phyloP scores from a whole-genome alignment of 2,888 invertebrate species.

The Oscheius sp. region DNA sequence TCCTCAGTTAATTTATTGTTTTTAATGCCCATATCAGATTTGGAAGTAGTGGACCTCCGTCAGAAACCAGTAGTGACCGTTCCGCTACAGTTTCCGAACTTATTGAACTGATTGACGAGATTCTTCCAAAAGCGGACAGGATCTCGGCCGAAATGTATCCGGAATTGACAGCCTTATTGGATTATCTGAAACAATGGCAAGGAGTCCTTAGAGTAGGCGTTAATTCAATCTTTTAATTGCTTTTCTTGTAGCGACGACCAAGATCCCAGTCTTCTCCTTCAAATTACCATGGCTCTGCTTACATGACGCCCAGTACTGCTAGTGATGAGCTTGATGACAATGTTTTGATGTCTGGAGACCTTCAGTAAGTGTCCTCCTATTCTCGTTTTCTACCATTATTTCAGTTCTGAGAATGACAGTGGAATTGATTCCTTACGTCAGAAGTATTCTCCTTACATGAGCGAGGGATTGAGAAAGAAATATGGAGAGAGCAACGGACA shows the following conservation, averaged over 20 bases:
- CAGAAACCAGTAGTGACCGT: conserved; percentile 31
- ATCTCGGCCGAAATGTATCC: conserved; percentile 53
- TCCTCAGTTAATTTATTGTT: no score
- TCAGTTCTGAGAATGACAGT: conserved; percentile 69
- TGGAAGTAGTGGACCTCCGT: conserved; percentile 32
- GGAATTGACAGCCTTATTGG: conserved; percentile 61
- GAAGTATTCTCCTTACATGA: conserved; percentile 63
- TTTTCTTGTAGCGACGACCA: conserved; percentile 14
- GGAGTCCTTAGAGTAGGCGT: conserved; percentile 50
- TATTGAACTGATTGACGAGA: conserved; percentile 55
- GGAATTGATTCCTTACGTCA: conserved; percentile 70
- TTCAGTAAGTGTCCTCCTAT: conserved; percentile 42
- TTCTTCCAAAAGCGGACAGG: conserved; percentile 48
- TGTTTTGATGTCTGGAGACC: conserved; percentile 52
- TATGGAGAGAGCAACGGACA: conserved; percentile 43
- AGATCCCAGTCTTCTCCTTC: conserved; percentile 25
- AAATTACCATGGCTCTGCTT: conserved; percentile 11
- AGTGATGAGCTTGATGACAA: conserved; percentile 68
- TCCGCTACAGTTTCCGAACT: conserved; percentile 41
- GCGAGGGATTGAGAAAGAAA: conserved; percentile 40
- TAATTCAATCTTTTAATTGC: neutral
- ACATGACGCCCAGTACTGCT: conserved; percentile 49
- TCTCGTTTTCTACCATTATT: neutral
- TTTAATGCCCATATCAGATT: conserved; percentile 10
- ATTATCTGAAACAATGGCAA: conserved; percentile 65